These are phyloP conservation scores for Gymnogyps californianus DNA, from an alignment of 2,113 vertebrate species.

Conservation along the genomic window DNA sequence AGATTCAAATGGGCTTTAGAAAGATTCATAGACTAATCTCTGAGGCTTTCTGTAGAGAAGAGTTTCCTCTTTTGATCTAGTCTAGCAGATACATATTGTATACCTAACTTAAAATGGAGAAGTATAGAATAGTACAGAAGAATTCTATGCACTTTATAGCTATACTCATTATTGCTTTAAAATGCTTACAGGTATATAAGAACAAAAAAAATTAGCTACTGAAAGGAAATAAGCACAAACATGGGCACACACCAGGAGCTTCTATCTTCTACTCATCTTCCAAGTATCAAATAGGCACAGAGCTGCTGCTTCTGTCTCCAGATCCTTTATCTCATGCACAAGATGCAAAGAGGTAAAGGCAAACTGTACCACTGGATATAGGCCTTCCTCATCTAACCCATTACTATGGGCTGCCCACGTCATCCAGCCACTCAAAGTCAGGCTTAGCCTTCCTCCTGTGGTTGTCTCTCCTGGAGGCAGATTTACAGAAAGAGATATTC, in stretches of 20 bases:
- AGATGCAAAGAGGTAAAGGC: not conserved
- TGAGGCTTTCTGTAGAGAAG: not conserved
- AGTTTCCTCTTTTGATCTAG: not conserved
- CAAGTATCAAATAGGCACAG: not conserved
- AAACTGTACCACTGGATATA: not conserved
- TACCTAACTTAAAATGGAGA: not conserved
- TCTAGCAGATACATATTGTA: not conserved
- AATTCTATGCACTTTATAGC: not conserved
- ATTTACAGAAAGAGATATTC: not conserved
- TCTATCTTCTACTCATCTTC: not conserved
- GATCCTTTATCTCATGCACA: not conserved
- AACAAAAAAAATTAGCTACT: not conserved
- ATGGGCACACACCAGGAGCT: not conserved
- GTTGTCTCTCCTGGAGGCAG: not conserved
- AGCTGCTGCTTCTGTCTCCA: not conserved
- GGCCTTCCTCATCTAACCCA: not conserved
- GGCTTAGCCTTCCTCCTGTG: not conserved
- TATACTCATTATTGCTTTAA: not conserved
- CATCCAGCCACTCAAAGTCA: not conserved
- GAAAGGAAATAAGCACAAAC: not conserved
- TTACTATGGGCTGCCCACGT: rapidly evolving
- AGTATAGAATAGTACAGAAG: not conserved
- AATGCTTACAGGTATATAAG: not conserved
- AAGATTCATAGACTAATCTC: not conserved
- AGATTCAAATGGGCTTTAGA: not conserved